Evolutionary conservation across 2,888 invertebrate species (phyloP).

Genomic region (Stenotaenia linearis): DNA sequence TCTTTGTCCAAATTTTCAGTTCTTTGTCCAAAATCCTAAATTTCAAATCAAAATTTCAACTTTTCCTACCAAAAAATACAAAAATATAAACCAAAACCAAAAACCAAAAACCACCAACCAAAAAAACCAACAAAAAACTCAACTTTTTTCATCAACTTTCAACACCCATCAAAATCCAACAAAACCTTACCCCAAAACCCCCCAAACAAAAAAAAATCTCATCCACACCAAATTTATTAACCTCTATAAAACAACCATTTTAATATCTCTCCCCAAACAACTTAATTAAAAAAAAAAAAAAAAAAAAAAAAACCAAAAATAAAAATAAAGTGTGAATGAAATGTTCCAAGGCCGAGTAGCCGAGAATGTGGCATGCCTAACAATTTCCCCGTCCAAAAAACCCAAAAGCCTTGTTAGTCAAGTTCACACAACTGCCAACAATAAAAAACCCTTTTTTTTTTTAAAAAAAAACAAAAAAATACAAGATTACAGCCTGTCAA

Average conservation of each 20-base stretch:
- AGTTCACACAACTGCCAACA: constrained; percentile 19
- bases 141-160: too few species aligned
- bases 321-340: background rate
- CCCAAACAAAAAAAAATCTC: too few species aligned
- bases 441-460: background rate
- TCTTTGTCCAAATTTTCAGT: too few species aligned
- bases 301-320: background rate
- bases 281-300: background rate
- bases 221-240: too few species aligned
- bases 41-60: too few species aligned
- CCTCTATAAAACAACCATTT: background rate
- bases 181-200: too few species aligned
- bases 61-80: too few species aligned
- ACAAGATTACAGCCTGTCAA: constrained; percentile 14
- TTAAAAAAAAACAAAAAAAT: too few species aligned
- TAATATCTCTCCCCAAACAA: background rate
- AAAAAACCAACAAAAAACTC: background rate
- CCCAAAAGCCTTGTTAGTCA: constrained; percentile 9
- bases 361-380: constrained; percentile 1
- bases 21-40: too few species aligned
- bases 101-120: background rate
- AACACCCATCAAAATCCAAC: too few species aligned
- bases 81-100: background rate
- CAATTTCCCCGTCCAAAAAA: background rate
- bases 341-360: background rate